Evolutionary conservation across 2,113 vertebrate genomes (phyloP).

Genomic region (Antennarius striatus): DNA sequence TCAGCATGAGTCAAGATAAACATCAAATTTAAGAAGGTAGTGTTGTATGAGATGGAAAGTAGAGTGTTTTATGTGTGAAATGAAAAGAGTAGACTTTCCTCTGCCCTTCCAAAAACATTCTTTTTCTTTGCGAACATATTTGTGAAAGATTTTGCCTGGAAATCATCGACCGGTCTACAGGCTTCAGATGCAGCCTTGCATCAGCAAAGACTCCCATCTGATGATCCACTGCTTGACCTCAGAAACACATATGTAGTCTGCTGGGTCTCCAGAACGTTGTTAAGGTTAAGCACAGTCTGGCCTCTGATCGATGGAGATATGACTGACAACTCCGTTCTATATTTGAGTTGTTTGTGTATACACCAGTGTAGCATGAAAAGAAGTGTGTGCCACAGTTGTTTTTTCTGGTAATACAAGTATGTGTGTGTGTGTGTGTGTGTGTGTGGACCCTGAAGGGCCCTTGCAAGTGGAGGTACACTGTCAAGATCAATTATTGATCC

Average conservation of each 20-base stretch:
- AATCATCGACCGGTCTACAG: not conserved
- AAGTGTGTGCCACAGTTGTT: not conserved
- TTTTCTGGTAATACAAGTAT: slow-evolving; percentile 16
- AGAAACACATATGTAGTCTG: not conserved
- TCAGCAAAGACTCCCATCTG: not conserved
- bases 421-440: slow-evolving; percentile 19
- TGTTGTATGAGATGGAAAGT: slow-evolving; percentile 24
- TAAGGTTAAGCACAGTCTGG: slow-evolving; percentile 38
- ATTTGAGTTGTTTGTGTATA: slow-evolving; percentile 11
- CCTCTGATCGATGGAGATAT: slow-evolving; percentile 26
- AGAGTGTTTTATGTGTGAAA: slow-evolving; percentile 19
- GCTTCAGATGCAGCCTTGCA: slow-evolving; percentile 5
- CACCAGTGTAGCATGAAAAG: slow-evolving; percentile 11
- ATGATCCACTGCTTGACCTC: slow-evolving; percentile 24
- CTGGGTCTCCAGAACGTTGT: slow-evolving; percentile 13
- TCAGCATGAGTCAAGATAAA: slow-evolving; percentile 60
- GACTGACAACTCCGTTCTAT: slow-evolving; percentile 32
- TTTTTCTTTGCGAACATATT: not conserved
- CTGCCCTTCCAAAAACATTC: slow-evolving; percentile 2
- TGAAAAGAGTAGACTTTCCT: slow-evolving; percentile 11
- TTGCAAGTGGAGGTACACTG: slow-evolving; percentile 46
- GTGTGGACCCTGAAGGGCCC: slow-evolving; percentile 27
- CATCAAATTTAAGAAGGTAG: slow-evolving; percentile 52
- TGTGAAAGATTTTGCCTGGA: not conserved
- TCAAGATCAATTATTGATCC: slow-evolving; percentile 66